Percentiles rank a stretch among this genome's conserved stretches.
phyloP scores from a whole-genome alignment of 2,888 invertebrate genomes.

The Pseudococcus jackbeardsleyi region DNA sequence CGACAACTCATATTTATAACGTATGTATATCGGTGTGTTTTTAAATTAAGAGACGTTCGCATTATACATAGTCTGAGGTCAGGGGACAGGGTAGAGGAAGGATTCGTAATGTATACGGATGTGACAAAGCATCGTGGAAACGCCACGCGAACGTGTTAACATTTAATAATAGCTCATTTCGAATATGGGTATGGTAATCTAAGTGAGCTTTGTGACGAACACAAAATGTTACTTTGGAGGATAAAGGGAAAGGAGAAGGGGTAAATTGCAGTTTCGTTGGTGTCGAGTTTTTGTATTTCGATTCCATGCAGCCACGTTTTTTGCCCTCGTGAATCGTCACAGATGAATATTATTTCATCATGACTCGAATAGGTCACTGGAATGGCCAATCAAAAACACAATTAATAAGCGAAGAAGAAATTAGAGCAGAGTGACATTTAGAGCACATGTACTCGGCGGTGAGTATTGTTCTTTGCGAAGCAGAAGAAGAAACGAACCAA shows the following conservation, averaged over 20 bases:
- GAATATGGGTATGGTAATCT: not conserved
- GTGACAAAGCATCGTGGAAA: not conserved
- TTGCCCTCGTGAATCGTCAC: too few species aligned
- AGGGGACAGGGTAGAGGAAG: not conserved
- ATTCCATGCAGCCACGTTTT: too few species aligned
- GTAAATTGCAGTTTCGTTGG: not conserved
- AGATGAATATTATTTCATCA: not conserved
- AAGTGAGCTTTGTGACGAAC: slow-evolving; percentile 12
- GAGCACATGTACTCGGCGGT: not conserved
- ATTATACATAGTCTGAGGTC: not conserved
- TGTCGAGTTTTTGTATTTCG: too few species aligned
- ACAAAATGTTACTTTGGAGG: not conserved
- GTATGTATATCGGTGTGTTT: not conserved
- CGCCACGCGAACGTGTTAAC: not conserved
- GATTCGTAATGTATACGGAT: not conserved
- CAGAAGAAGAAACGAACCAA: not conserved
- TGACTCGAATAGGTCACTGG: not conserved
- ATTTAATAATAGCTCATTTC: slow-evolving; percentile 31
- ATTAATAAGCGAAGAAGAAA: not conserved
- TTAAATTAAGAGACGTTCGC: not conserved
- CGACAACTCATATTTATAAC: not conserved
- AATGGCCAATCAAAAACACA: not conserved
- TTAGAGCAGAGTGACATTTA: not conserved
- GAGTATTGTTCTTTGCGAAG: not conserved
- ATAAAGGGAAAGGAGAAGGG: not conserved